Base-by-base conservation (phyloP, 2,888 invertebrate species). In the Cerceris ruficornis region DNA sequence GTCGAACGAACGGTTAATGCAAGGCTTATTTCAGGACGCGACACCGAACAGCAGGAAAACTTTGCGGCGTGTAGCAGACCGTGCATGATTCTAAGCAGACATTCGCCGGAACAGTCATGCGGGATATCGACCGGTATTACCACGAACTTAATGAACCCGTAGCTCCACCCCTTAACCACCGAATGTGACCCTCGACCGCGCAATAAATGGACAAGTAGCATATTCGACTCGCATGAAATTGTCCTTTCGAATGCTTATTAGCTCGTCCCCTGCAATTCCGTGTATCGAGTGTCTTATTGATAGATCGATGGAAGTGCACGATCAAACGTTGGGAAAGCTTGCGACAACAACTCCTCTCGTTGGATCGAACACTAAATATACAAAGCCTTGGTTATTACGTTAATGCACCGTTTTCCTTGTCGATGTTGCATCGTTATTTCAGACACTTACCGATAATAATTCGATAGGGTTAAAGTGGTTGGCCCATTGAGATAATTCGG, bases 121-220 rank as follows among this genome's bases (percentile, higher is more conserved):
- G 73, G 71, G 69, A 71, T 81, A 81, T 81, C 80, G 81, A 81
- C 73, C 80, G 81, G 76, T 58, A 80, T 81, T 76, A 74, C 69
- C 75, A 46, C 62, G 66, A 71, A 81, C 81, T 77, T 81, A 81
- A 81, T 74, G 81, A 80, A 75, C 71, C 77, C 52, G 72, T 46
- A 49, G 65, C 57, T 65, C 66, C 66, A 59, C 65, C 57, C 74
- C 62, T 68, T 77, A 80, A 71, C 70, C 68, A 60, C 66, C 64
- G 70, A 58, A 77, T 64, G 73, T 61, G 75, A 72, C 70, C 50
- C 52, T 60, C 50, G 11, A 17, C 52, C 50, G 54, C 55, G 59
- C 69, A 57, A 70, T 76, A 78, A 81, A 81, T 70, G 60, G 54
- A 59, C 66, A 69, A 76, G 68, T 69, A 54, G 77, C 60, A 41